Conservation (phyloP, 2,113 vertebrate genomes). For the Syngnathus scovelli region DNA sequence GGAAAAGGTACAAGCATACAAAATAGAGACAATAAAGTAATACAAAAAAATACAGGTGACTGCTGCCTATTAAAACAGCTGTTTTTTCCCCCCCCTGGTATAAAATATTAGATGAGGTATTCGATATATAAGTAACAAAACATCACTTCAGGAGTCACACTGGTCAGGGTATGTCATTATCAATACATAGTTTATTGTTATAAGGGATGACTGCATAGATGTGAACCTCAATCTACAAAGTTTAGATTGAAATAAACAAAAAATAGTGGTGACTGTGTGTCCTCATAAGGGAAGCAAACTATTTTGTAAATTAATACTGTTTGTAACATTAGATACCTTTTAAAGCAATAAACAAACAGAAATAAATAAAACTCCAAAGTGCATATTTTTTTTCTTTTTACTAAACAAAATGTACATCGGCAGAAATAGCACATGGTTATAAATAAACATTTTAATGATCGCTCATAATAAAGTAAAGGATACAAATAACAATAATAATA, state of each 20-base stretch:
- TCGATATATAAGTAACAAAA: not conserved
- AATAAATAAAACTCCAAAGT: slow-evolving; percentile 13
- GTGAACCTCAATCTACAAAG: slow-evolving; percentile 19
- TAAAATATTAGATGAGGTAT: not conserved
- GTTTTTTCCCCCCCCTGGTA: not conserved
- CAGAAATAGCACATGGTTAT: slow-evolving; percentile 71
- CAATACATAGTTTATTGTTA: slow-evolving; percentile 5
- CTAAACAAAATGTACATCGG: slow-evolving; percentile 65
- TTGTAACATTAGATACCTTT: slow-evolving; percentile 34
- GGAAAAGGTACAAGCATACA: not conserved
- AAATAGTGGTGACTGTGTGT: slow-evolving; percentile 20
- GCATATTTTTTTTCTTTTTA: slow-evolving; percentile 56
- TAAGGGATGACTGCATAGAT: slow-evolving; percentile 44
- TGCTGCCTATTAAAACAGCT: not conserved
- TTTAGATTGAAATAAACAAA: not conserved
- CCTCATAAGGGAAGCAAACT: slow-evolving; percentile 6
- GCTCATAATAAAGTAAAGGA: slow-evolving; percentile 66
- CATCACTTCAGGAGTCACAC: slow-evolving; percentile 5
- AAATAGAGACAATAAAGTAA: not conserved
- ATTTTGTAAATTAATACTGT: slow-evolving; percentile 13
- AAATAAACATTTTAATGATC: slow-evolving; percentile 79
- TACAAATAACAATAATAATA: slow-evolving; percentile 82
- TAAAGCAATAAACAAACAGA: slow-evolving; percentile 32
- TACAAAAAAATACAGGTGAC: not conserved
- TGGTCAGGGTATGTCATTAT: not conserved